Evolutionary conservation across 2,113 vertebrate species (phyloP), one percentile per base, ranked within the genome.

Genomic region (Theropithecus gelada): DNA sequence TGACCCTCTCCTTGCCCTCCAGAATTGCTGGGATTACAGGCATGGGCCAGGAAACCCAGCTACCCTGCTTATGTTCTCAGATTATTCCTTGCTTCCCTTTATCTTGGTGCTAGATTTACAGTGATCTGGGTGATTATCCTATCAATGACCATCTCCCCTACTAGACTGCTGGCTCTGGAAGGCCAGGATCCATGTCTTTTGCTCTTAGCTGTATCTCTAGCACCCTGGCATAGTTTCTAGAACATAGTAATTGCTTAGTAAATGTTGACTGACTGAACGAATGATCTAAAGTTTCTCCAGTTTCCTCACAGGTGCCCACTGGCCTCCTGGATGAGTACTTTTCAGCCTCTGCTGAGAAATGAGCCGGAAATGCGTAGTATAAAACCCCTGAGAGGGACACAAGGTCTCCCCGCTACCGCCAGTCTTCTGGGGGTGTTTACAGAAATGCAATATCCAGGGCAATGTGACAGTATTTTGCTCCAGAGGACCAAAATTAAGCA

Each of bases 401-500:
- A 8, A 48, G 27, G 45, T 50, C 75, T 92, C 79, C 20, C 0
- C 0, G 17, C 23, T 88, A 50, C 27, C 50, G 82, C 52, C 23
- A 0, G 78, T 76, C 43, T 78, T 91, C 27, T 35, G 73, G 73
- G 57, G 66, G 57, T 86, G 43, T 38, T 86, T 68, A 92, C n/a
- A 40, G 40, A 87, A 90, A 40, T 92, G 50, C 43, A 27, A 30
- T 50, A 80, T 50, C 17, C 83, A 94, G 66, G 30, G 43, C 73
- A 57, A 72, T n/a, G 76, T 89, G 92, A 92, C 30, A 87, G 75
- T 32, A 43, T n/a, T 85, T 94, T 88, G 83, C 76, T 94, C 95
- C 25, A 57, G 78, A 82, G 81, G n/a, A 94, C 61, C 27, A 32
- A 96, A 94, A 80, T 57, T 90, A 30, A 96, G 57, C 55, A 38